Conservation (phyloP, 1,140 invertebrate species). For the Saccostrea glomerata region DNA sequence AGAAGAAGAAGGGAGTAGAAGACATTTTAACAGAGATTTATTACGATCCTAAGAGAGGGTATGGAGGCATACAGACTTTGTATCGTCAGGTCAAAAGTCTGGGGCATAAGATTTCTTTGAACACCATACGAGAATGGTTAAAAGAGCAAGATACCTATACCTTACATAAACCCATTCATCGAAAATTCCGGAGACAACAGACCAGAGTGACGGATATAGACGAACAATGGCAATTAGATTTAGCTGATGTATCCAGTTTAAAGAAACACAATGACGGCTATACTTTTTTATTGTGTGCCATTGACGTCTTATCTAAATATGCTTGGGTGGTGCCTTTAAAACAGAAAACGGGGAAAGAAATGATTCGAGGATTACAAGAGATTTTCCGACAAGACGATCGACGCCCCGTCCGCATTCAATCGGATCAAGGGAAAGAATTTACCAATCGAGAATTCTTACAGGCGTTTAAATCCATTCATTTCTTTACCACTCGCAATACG, state of each 20-base stretch:
- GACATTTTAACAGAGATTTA: background rate
- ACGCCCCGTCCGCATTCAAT: background rate
- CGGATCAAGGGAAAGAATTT: slow-evolving; percentile 14
- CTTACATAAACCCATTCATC: background rate
- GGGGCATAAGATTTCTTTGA: background rate
- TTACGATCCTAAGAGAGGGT: background rate
- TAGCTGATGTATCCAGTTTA: background rate
- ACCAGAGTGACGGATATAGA: background rate
- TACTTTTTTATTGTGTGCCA: slow-evolving; percentile 18
- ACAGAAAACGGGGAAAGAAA: slow-evolving; percentile 16
- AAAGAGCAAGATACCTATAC: slow-evolving; percentile 7
- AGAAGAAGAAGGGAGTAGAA: no score
- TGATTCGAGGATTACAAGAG: slow-evolving; percentile 17
- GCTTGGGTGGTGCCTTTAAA: slow-evolving; percentile 10
- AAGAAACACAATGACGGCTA: slow-evolving; percentile 10
- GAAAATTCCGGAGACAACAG: background rate
- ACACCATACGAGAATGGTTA: background rate
- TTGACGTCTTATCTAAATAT: slow-evolving; percentile 30
- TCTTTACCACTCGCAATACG: background rate
- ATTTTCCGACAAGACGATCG: no score
- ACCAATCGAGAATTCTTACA: background rate
- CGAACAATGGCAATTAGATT: no score
- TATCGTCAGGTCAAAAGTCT: background rate
- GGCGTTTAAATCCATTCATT: background rate
- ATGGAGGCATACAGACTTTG: background rate